Evolutionary conservation across 2,113 vertebrate species (phyloP).

Genomic region (Saimiri boliviensis): DNA sequence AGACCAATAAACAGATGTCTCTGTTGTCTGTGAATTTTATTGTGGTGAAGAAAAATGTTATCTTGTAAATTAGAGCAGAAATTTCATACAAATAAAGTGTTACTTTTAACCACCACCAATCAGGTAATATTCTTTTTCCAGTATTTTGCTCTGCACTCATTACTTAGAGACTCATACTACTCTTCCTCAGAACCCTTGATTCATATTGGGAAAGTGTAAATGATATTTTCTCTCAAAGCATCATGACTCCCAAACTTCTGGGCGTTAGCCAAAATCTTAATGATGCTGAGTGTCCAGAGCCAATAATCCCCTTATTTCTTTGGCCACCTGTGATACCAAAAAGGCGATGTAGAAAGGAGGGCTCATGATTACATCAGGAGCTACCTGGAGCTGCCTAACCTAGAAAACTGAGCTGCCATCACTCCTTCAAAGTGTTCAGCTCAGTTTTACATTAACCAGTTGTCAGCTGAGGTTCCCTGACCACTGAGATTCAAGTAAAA

Average conservation of each 20-base stretch:
- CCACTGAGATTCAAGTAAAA: neutral
- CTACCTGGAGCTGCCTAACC: neutral
- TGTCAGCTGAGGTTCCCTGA: neutral
- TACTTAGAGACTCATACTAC: neutral
- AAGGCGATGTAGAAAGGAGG: neutral
- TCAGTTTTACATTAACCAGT: neutral
- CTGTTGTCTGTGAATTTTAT: conserved; percentile 59
- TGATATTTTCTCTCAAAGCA: neutral
- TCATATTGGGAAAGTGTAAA: neutral
- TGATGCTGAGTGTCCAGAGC: neutral
- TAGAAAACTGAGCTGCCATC: neutral
- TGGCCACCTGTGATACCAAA: neutral
- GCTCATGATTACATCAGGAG: neutral
- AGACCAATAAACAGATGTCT: conserved; percentile 74
- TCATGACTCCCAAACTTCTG: neutral
- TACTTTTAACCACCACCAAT: conserved; percentile 10
- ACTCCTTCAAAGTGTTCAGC: neutral
- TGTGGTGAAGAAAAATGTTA: conserved; percentile 69
- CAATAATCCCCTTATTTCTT: neutral
- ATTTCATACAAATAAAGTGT: neutral
- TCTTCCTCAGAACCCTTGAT: neutral
- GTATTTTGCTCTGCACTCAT: neutral
- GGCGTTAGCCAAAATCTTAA: neutral
- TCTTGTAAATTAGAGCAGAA: conserved; percentile 54
- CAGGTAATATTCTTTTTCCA: neutral